Evolutionary conservation across 2,113 vertebrate species (phyloP).

Genomic region (Miniopterus natalensis): DNA sequence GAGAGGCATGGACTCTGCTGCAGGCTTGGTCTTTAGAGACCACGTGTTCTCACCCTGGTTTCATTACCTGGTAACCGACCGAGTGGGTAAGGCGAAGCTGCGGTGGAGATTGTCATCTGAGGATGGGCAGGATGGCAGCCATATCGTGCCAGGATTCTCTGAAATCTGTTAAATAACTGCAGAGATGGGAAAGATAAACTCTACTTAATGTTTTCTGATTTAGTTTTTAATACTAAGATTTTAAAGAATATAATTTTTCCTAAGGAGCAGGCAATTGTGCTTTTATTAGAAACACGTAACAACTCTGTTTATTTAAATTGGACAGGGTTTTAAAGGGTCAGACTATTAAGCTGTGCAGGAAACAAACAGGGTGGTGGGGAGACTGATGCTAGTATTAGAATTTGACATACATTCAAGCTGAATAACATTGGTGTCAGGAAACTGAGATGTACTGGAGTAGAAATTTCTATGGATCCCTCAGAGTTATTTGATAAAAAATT

Average conservation of each 20-base stretch:
- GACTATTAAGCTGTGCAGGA: not conserved
- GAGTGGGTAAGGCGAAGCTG: not conserved
- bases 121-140: not conserved
- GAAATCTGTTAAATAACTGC: not conserved
- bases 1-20: not conserved
- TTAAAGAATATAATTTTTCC: not conserved
- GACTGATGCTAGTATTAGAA: not conserved
- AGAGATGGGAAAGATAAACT: not conserved
- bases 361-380: not conserved
- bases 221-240: not conserved
- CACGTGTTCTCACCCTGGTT: not conserved
- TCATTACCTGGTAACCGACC: not conserved
- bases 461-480: not conserved
- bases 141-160: not conserved
- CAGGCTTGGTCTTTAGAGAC: not conserved
- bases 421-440: not conserved
- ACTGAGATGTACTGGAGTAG: not conserved
- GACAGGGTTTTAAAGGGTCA: not conserved
- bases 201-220: not conserved
- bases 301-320: not conserved
- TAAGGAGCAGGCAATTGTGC: not conserved
- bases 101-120: accelerated
- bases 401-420: not conserved
- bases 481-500: not conserved
- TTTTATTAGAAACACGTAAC: not conserved